phyloP scores from a whole-genome alignment of 1,140 invertebrate genomes.

The Drepana arcuata region DNA sequence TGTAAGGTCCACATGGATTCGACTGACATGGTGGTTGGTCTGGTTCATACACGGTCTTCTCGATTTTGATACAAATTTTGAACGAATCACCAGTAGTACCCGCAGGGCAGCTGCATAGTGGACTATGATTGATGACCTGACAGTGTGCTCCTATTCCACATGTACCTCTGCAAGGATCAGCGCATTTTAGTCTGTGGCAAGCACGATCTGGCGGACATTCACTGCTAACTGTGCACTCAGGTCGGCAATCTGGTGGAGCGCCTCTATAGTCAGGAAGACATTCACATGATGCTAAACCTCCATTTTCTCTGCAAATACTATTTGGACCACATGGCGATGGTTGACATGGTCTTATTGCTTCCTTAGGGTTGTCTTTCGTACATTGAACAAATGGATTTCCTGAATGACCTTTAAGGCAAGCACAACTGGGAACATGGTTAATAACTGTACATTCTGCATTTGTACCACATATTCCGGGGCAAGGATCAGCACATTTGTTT shows the following conservation, averaged over 20 bases:
- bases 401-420: constrained; percentile 80
- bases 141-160: constrained; percentile 81
- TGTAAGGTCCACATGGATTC: constrained; percentile 84
- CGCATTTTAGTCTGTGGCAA: constrained; percentile 81
- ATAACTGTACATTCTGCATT: constrained; percentile 84
- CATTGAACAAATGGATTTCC: constrained; percentile 80
- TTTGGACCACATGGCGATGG: constrained; percentile 82
- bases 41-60: constrained; percentile 53
- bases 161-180: constrained; percentile 79
- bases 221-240: constrained; percentile 81
- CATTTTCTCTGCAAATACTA: constrained; percentile 75
- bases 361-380: constrained; percentile 31
- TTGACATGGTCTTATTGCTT: constrained; percentile 74
- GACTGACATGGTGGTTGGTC: constrained; percentile 76
- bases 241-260: constrained; percentile 78
- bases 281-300: constrained; percentile 76
- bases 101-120: constrained; percentile 80
- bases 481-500: constrained; percentile 83
- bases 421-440: constrained; percentile 83
- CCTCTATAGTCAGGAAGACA: constrained; percentile 77
- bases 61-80: constrained; percentile 70
- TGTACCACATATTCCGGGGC: constrained; percentile 82
- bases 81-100: constrained; percentile 81
- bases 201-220: constrained; percentile 80
- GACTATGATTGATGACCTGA: constrained; percentile 82